These are phyloP conservation scores for Aricia agestis DNA, from an alignment of 1,140 invertebrate genomes.

Conservation along the genomic window DNA sequence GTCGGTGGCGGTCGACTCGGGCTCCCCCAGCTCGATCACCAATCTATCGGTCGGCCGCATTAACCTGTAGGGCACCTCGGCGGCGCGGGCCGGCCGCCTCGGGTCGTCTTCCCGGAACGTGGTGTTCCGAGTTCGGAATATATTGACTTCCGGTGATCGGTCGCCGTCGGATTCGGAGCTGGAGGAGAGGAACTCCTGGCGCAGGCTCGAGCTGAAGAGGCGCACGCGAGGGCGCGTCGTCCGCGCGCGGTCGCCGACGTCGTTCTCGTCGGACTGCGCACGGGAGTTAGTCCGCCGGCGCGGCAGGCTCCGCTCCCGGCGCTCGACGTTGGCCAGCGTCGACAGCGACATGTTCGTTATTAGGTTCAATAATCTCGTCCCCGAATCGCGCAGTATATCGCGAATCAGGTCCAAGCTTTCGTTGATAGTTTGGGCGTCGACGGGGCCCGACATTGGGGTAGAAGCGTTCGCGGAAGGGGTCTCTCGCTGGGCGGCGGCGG, in stretches of 20 bases:
- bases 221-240: constrained; percentile 32
- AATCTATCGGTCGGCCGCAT: constrained; percentile 47
- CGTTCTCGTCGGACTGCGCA: constrained; percentile 48
- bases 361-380: constrained; percentile 65
- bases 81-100: constrained; percentile 28
- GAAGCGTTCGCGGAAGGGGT: constrained; percentile 46
- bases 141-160: constrained; percentile 58
- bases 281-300: constrained; percentile 31
- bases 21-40: constrained; percentile 44
- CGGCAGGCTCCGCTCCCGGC: constrained; percentile 41
- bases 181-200: constrained; percentile 47
- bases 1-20: background rate
- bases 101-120: constrained; percentile 51
- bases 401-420: constrained; percentile 67
- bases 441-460: constrained; percentile 43
- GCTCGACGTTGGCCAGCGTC: constrained; percentile 47
- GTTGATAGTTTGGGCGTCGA: constrained; percentile 59
- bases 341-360: constrained; percentile 67
- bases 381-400: constrained; percentile 69
- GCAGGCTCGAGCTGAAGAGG: constrained; percentile 38
- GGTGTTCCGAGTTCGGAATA: constrained; percentile 56
- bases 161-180: constrained; percentile 67
- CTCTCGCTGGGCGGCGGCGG: constrained; percentile 25
- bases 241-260: constrained; percentile 29
- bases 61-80: constrained; percentile 29